Evolutionary conservation across 2,113 vertebrate genomes (phyloP), one percentile per base, ranked within the genome.

Genomic region (Phyllopteryx taeniolatus): DNA sequence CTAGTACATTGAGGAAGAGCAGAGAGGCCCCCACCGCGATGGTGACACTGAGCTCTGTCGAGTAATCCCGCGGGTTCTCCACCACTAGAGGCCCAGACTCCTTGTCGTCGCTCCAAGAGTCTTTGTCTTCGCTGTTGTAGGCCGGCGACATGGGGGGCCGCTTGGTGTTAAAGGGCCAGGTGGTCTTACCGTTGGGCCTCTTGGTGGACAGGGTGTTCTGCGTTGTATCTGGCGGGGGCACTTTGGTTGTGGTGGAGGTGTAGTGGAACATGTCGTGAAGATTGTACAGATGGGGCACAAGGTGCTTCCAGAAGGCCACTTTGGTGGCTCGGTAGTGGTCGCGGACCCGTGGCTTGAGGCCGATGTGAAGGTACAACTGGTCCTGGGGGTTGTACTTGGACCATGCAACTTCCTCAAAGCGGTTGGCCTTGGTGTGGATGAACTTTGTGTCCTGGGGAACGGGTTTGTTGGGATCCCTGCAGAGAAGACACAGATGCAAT

Each of bases 381-480:
- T 99, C 97, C 3, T 96, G 96, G 70, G 98, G 98, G 77, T 96
- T 98, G 91, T 99, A 99, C 90, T 99, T 99, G 88, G 97, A 98
- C 98, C 98, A 99, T 81, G 98, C 98, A 77, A 99, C 97, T 88
- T 99, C 97, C 76, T 99, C 97, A 59, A 99, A 99, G 39, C 97
- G 95, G 81, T 99, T 99, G 78, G 98, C 96, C 92, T 99, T 99
- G 67, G 98, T 99, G 88, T 99, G 98, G 92, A 99, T 99, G 92
- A 99, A 99, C 90, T 99, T 99, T 82, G 98, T 99, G 84, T 99
- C 98, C 86, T 99, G 98, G 51, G 98, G 98, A 62, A 99, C 98
- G 0, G 98, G 98, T 84, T 99, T 98, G 92, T 99, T 99, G 84
- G 98, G 98, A 83, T 99, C 98, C 74, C 98, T 99, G 84, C 47